Conservation (phyloP, 2,797 vertebrate species). For the Melanotaenia pygmaea region DNA sequence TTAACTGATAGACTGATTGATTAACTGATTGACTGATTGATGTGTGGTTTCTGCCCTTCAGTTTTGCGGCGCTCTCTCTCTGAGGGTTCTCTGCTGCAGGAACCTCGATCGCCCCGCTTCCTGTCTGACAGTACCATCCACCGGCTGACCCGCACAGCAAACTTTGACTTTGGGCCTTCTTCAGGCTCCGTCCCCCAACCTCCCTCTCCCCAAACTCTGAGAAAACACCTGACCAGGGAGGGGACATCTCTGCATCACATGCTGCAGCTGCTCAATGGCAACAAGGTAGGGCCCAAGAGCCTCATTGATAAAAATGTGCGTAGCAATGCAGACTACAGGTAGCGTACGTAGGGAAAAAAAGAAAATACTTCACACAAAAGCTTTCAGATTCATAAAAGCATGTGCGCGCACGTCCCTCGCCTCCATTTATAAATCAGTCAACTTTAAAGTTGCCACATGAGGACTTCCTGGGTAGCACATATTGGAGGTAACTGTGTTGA, state of each 20-base stretch:
- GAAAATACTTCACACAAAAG: no score
- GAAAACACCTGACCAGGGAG: constrained; percentile 87
- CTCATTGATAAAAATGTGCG: no score
- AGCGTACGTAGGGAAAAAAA: no score
- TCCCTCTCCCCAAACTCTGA: constrained; percentile 87
- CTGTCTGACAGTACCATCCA: constrained; percentile 91
- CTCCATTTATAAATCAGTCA: no score
- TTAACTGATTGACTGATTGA: neutral
- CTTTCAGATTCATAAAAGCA: no score
- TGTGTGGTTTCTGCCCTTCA: constrained; percentile 6
- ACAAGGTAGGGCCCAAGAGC: constrained; percentile 80
- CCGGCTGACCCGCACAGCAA: constrained; percentile 61
- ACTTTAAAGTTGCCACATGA: no score
- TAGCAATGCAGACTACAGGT: no score
- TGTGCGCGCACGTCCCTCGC: no score
- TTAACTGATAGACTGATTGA: neutral
- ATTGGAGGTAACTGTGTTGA: neutral
- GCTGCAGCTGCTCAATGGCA: constrained; percentile 86
- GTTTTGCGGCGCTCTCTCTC: constrained; percentile 86
- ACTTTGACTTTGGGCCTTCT: neutral
- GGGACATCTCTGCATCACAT: constrained; percentile 89
- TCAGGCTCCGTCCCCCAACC: constrained; percentile 21
- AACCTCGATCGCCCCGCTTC: constrained; percentile 85
- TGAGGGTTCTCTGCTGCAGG: constrained; percentile 90
- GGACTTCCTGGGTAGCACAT: no score